Conservation (phyloP, 2,888 invertebrate genomes). For the Heliconius cydno region DNA sequence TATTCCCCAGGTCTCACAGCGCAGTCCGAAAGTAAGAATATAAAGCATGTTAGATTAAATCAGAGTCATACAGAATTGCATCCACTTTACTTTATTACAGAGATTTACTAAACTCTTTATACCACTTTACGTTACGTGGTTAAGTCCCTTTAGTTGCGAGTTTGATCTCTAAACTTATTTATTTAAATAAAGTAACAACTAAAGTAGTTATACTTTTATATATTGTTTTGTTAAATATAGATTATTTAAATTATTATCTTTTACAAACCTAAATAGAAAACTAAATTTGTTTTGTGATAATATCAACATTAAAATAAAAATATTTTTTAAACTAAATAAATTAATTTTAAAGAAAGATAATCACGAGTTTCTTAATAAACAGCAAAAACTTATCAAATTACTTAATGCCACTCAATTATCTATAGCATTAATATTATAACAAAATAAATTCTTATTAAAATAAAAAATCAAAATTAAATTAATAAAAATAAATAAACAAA, state of each 20-base stretch:
- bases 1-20: slow-evolving; percentile 82
- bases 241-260: background rate
- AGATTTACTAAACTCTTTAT: slow-evolving; percentile 11
- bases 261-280: background rate
- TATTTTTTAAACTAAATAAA: background rate
- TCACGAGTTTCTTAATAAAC: background rate
- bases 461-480: too few relatives aligned
- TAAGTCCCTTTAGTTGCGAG: slow-evolving; percentile 31
- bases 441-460: too few relatives aligned
- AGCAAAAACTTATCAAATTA: background rate
- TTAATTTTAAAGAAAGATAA: background rate
- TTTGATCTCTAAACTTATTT: background rate
- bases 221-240: background rate
- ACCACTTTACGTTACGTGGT: slow-evolving; percentile 21
- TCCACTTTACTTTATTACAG: slow-evolving; percentile 37
- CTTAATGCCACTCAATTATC: background rate
- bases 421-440: background rate
- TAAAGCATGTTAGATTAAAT: slow-evolving; percentile 67
- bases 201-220: background rate
- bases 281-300: too few relatives aligned
- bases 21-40: slow-evolving; percentile 80
- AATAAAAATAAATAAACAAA: background rate
- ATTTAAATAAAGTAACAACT: background rate
- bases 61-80: slow-evolving; percentile 32
- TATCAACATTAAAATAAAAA: background rate